Base-by-base conservation (phyloP, 1,140 invertebrate species). In the Pogonomyrmex californicus region DNA sequence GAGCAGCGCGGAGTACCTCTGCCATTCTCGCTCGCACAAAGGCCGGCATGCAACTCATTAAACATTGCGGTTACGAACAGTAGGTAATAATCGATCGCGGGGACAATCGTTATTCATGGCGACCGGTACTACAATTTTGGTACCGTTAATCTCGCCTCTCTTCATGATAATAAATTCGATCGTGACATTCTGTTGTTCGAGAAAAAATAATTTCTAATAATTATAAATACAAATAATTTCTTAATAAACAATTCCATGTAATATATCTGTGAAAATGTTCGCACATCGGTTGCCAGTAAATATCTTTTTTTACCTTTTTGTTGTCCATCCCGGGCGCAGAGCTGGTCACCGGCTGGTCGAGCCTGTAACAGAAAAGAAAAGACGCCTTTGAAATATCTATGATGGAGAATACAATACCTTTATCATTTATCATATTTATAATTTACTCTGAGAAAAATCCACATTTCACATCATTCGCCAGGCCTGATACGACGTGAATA, bases 271-370 rank as follows among this genome's bases (percentile, higher is more conserved):
- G n/a, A 54, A 33, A 47, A 47, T 62, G 5, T 62, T 36, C 1
- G 4, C 10, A n/a, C 14, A 2, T 44, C 1, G 33, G 41, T 47
- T 44, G 73, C 6, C 30, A 2, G 1, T 58, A 30, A 73, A 85
- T 75, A 12, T 36, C 9, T 17, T 38, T 23, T 41, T 58, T 91
- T 92, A 96, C 94, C 95, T 97, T 97, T 94, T 97, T 97, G 92
- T 95, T 96, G 94, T 97, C 97, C 97, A 97, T 97, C 92, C 96
- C 96, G 92, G 94, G 95, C 88, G 96, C 95, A 79, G 96, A 96
- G 93, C 96, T 96, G 87, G 96, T 95, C 90, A 96, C 96, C 88
- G 97, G 96, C 91, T 97, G 96, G 90, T 97, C 97, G 94, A 97
- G 95, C 97, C 97, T 97, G 95, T 54, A 96, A 97, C 88, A 91